phyloP scores from a whole-genome alignment of 2,113 vertebrate species.

The Taurulus bubalis region DNA sequence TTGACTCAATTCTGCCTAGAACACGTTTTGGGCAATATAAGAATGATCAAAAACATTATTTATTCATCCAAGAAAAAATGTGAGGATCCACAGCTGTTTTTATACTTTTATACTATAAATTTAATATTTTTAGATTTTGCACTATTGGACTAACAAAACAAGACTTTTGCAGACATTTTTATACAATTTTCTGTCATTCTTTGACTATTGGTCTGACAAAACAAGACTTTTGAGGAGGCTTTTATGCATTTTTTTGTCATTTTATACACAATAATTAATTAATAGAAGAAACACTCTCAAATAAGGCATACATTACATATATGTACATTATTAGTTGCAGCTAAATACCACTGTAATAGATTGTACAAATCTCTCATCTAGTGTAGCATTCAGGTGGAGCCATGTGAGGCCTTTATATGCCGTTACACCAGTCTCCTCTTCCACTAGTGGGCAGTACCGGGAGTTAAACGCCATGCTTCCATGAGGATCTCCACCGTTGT shows the following conservation, averaged over 20 bases:
- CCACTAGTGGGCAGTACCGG: constrained; percentile 67
- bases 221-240: background rate
- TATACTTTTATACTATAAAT: background rate
- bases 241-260: no score
- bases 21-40: background rate
- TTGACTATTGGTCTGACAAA: background rate
- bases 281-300: background rate
- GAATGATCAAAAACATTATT: no score
- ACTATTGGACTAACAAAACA: background rate
- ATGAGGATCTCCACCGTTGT: constrained; percentile 39
- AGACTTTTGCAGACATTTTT: background rate
- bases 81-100: background rate
- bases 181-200: background rate
- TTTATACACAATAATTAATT: background rate
- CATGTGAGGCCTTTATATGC: background rate
- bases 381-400: background rate
- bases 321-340: background rate
- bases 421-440: background rate
- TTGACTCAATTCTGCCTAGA: background rate
- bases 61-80: no score
- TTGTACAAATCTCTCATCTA: background rate
- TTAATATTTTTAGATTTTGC: background rate
- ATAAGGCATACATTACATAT: background rate
- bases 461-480: constrained; percentile 1
- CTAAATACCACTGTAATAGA: background rate